Evolutionary conservation across 2,888 invertebrate species (phyloP).

Genomic region (Drosophila neonasuta): DNA sequence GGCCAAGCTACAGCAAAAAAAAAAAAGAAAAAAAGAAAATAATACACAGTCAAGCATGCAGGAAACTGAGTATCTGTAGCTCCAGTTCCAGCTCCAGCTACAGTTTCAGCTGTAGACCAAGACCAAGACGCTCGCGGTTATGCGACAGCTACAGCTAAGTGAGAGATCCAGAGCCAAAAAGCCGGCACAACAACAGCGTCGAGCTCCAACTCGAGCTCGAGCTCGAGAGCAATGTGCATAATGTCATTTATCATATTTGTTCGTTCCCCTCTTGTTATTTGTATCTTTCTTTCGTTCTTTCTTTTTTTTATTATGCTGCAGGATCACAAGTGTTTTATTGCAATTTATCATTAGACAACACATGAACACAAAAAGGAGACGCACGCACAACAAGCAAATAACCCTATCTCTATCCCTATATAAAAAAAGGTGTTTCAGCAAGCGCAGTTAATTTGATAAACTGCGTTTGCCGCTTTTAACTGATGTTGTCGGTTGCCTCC

Average conservation of each 20-base stretch:
- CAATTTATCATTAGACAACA: slow-evolving; percentile 79
- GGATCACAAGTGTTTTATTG: slow-evolving; percentile 80
- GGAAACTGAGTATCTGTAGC: slow-evolving; percentile 40
- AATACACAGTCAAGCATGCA: slow-evolving; percentile 32
- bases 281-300: slow-evolving; percentile 19
- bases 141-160: slow-evolving; percentile 49
- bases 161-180: slow-evolving; percentile 60
- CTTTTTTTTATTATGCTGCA: slow-evolving; percentile 6
- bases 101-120: not conserved
- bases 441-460: slow-evolving; percentile 71
- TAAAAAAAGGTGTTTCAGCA: slow-evolving; percentile 34
- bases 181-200: slow-evolving; percentile 36
- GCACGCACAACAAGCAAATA: slow-evolving; percentile 55
- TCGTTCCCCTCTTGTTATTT: slow-evolving; percentile 40
- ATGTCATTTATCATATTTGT: slow-evolving; percentile 79
- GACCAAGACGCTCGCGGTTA: slow-evolving; percentile 65
- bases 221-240: slow-evolving; percentile 53
- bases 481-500: slow-evolving; percentile 43
- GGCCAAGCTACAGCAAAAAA: slow-evolving; percentile 9
- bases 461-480: slow-evolving; percentile 70
- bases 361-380: slow-evolving; percentile 32
- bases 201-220: slow-evolving; percentile 8
- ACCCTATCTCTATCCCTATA: slow-evolving; percentile 7
- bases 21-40: not conserved
- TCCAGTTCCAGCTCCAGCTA: slow-evolving; percentile 10